Percentiles rank a stretch among this genome's conserved stretches.
These are phyloP conservation scores for Siderastrea siderea DNA, from an alignment of 92 coral and sea anemone species.

Conservation along the genomic window DNA sequence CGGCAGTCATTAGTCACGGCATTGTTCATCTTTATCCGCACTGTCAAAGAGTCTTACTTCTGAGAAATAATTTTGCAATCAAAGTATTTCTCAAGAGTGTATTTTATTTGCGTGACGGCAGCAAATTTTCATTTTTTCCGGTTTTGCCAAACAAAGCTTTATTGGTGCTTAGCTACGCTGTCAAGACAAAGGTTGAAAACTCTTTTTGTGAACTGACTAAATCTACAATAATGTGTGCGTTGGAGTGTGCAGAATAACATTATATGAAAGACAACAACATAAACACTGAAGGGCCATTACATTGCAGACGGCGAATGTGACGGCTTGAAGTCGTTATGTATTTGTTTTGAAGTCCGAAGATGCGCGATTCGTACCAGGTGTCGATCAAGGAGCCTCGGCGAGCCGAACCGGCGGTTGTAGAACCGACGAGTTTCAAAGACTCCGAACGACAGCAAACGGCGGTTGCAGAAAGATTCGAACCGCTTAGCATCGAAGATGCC, in stretches of 20 bases:
- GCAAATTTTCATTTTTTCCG: background rate
- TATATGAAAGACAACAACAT: too few relatives aligned
- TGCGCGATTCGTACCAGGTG: slow-evolving; percentile 32
- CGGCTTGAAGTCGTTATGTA: too few relatives aligned
- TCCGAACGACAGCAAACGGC: slow-evolving; percentile 14
- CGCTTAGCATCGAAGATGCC: slow-evolving; percentile 38
- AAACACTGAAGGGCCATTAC: too few relatives aligned
- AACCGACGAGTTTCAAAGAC: background rate
- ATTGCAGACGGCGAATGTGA: too few relatives aligned
- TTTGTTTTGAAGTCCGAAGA: slow-evolving; percentile 2
- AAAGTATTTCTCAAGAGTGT: too few relatives aligned
- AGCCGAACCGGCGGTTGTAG: background rate
- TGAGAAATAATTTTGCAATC: too few relatives aligned
- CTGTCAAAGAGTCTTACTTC: too few relatives aligned
- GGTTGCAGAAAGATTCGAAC: slow-evolving; percentile 32
- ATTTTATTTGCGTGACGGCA: background rate
- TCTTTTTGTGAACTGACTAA: background rate
- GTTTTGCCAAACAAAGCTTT: background rate
- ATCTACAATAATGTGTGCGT: background rate
- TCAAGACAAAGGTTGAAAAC: background rate
- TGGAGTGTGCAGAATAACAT: background rate
- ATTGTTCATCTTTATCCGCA: too few relatives aligned
- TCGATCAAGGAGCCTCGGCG: slow-evolving; percentile 36
- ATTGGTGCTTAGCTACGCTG: background rate
- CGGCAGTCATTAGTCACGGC: too few relatives aligned